Evolutionary conservation across 2,888 invertebrate species (phyloP), one percentile per base, ranked within the genome.

Genomic region (Steromphala cineraria): DNA sequence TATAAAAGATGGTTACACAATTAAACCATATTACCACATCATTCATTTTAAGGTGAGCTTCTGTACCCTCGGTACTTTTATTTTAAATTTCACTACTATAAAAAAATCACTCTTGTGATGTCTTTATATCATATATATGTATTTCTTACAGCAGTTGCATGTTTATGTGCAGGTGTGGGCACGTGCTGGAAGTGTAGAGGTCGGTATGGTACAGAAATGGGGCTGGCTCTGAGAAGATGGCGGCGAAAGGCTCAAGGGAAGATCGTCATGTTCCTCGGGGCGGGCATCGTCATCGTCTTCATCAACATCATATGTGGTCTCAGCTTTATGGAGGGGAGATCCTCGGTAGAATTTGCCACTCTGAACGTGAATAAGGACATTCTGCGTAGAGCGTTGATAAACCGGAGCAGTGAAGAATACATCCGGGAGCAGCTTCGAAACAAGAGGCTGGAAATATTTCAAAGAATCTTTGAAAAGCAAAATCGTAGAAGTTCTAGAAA

Each of bases 391-490:
- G 13, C 46, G 1, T 17, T 40, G 19, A 19, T 36, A 3, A 21
- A 55, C 19, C 17, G 17, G 56, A 77, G 17, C 55, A 36, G 24
- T 31, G 53, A 31, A n/a, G 15, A n/a, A 17, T 36, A 36, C 36
- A 36, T 55, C 31, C 52, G 53, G 55, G 77, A 77, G 19, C 53
- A 56, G 31, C 53, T 36, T 21, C 77, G 56, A 55, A 24, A 55
- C 24, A 36, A 77, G 31, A n/a, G 77, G 3, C 53, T 77, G 17
- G 28, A 36, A 31, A 56, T 77, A 17, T 77, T 77, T 36, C 77
- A 77, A 19, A 53, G 24, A n/a, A 77, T 77, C 36, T 77, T 77
- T 21, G 56, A 77, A 55, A 56, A 77, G 52, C 77, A 77, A 19
- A 36, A 36, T 13, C 53, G 36, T 19, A 55, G 36, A 19, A 77